phyloP scores from a whole-genome alignment of 2,797 vertebrate species.

The Myiothlypis coronata region DNA sequence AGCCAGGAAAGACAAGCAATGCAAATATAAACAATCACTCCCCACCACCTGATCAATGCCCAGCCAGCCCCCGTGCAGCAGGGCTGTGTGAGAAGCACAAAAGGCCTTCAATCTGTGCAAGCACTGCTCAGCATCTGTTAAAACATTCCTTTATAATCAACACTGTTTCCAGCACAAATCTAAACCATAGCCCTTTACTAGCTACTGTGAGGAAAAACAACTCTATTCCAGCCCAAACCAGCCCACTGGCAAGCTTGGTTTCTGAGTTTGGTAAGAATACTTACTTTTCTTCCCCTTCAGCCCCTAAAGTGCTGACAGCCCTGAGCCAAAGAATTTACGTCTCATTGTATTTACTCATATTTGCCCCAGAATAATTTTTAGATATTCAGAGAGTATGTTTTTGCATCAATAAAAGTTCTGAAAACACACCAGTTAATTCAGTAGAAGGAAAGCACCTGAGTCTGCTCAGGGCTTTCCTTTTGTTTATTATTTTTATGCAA shows the following conservation, averaged over 20 bases:
- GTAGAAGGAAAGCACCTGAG: constrained; percentile 25
- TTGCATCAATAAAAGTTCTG: constrained; percentile 38
- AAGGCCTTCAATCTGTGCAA: not conserved
- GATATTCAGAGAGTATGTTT: constrained; percentile 28
- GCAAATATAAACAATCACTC: not conserved
- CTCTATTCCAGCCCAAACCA: not conserved
- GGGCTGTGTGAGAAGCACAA: not conserved
- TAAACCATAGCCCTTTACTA: not conserved
- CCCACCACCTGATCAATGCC: accelerated
- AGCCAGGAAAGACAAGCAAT: not conserved
- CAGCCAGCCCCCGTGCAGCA: accelerated
- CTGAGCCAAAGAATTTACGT: not conserved
- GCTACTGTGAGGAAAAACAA: not conserved
- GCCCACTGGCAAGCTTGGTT: not conserved
- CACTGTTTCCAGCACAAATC: not conserved
- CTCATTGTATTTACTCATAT: constrained; percentile 25
- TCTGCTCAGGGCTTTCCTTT: constrained; percentile 25
- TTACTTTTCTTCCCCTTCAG: not conserved
- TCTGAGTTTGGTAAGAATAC: not conserved
- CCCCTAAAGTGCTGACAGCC: not conserved
- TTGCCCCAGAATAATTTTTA: constrained; percentile 41
- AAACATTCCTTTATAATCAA: not conserved
- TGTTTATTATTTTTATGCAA: not conserved
- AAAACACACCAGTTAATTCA: constrained; percentile 45
- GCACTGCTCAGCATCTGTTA: not conserved